Evolutionary conservation across 2,797 vertebrate species (phyloP).

Genomic region (Salmo trutta): DNA sequence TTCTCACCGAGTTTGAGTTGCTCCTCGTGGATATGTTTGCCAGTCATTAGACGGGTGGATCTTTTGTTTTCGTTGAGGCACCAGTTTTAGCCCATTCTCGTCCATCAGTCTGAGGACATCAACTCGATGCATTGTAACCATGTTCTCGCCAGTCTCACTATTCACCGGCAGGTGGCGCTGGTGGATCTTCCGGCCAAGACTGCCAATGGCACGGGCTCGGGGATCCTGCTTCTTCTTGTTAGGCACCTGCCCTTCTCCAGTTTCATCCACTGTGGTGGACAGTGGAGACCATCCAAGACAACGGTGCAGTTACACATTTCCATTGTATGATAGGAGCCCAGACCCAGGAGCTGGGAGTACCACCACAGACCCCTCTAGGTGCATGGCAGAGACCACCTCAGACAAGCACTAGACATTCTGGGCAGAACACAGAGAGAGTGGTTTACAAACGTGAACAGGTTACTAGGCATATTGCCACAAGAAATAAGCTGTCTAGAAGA

Average conservation of each 20-base stretch:
- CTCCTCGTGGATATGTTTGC: slow-evolving; percentile 86
- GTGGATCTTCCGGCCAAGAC: slow-evolving; percentile 82
- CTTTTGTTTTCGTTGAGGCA: slow-evolving; percentile 67
- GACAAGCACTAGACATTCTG: slow-evolving; percentile 79
- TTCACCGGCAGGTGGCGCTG: slow-evolving; percentile 78
- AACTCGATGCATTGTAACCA: slow-evolving; percentile 84
- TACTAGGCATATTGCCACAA: background rate
- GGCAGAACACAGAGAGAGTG: slow-evolving; percentile 17
- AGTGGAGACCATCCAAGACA: slow-evolving; percentile 48
- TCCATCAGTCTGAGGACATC: slow-evolving; percentile 84
- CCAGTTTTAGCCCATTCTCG: slow-evolving; percentile 77
- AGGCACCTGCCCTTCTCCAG: slow-evolving; percentile 10
- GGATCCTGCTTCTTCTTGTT: slow-evolving; percentile 56
- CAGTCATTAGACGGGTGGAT: slow-evolving; percentile 89
- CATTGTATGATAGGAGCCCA: slow-evolving; percentile 15
- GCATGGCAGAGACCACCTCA: slow-evolving; percentile 70
- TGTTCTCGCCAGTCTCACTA: slow-evolving; percentile 76
- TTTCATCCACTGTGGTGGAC: slow-evolving; percentile 54
- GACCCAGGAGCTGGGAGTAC: slow-evolving; percentile 42
- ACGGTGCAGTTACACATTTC: slow-evolving; percentile 9
- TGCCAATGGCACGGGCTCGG: slow-evolving; percentile 59
- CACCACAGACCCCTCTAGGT: slow-evolving; percentile 42
- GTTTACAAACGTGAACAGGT: background rate
- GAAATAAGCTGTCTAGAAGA: background rate
- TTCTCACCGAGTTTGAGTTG: slow-evolving; percentile 79